Base-by-base conservation (phyloP, 2,888 invertebrate genomes). In the Diadegma fenestrale region DNA sequence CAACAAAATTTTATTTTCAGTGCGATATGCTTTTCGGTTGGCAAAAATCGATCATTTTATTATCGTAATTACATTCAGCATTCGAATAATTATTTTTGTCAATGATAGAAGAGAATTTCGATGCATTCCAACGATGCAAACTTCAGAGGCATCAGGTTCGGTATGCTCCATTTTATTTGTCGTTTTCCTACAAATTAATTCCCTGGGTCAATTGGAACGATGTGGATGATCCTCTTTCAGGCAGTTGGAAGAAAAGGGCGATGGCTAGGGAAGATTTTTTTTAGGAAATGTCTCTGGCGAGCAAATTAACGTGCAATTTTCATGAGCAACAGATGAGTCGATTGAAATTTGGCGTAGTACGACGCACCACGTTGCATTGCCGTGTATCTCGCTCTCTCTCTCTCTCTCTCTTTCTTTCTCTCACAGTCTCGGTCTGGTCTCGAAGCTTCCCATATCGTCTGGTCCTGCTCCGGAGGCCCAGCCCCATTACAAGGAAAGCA, bases 401-500 rank as follows among this genome's bases (percentile, higher is more conserved):
- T 30, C 19, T 63, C n/a, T 68, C 43, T 68, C 43, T 51, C 51
- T 66, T 48, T 41, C 58, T 48, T 43, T 26, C 58, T 79, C 64
- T 41, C 43, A 41, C 66, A 33, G 33, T 10, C 33, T 51, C 33
- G 2, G 30, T 33, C 14, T 8, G 19, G 10, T 51, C n/a, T 51
- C 26, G 5, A 45, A 2, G 1, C n/a, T 30, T 43, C 12, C 43
- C 30, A 41, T 37, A 51, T 87, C 86, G 88, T 64, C 72, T 80
- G 72, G 84, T 86, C 71, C 79, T 86, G 86, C 81, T 71, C 80
- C 78, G 22, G 73, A 79, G 80, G 83, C 84, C 86, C 83, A 80
- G 84, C 83, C 85, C 88, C 85, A 87, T 90, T 89, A 89, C 85
- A 82, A 82, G 87, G 89, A 87, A 66, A 66, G 64, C 80, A 86